Evolutionary conservation across 2,113 vertebrate genomes (phyloP).

Genomic region (Zingel zingel): DNA sequence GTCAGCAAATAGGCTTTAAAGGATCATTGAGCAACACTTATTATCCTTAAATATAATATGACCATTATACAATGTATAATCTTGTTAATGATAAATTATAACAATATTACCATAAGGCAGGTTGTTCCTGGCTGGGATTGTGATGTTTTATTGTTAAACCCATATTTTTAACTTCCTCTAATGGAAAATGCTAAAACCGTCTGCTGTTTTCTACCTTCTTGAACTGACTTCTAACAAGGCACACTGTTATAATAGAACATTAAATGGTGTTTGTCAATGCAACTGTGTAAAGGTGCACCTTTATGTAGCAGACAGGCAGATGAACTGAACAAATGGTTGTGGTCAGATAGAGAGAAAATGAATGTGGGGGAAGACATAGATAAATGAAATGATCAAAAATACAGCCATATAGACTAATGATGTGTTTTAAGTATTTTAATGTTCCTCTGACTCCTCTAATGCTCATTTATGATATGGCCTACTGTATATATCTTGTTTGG

Average conservation of each 20-base stretch:
- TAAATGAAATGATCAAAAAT: background rate
- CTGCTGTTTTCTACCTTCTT: background rate
- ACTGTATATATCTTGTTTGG: background rate
- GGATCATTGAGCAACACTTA: background rate
- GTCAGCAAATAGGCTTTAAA: background rate
- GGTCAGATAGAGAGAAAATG: too few species aligned
- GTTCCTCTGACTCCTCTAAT: background rate
- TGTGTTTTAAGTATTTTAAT: background rate
- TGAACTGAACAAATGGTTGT: too few species aligned
- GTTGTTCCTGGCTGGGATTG: background rate
- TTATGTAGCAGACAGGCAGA: too few species aligned
- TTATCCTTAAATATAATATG: background rate
- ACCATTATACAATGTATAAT: too few species aligned
- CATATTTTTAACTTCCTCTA: background rate
- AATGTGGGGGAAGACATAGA: too few species aligned
- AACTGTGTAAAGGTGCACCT: too few species aligned
- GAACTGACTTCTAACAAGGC: background rate
- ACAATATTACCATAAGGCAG: too few species aligned
- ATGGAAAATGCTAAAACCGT: background rate
- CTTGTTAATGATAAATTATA: too few species aligned
- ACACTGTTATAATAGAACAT: background rate
- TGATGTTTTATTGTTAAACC: background rate
- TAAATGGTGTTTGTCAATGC: background rate
- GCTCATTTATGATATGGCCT: background rate
- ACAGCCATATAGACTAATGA: too few species aligned